A percentile compares a stretch with the other conserved stretches of the same genome.
phyloP scores from a whole-genome alignment of 2,113 vertebrate genomes.

The Lycaon pictus region DNA sequence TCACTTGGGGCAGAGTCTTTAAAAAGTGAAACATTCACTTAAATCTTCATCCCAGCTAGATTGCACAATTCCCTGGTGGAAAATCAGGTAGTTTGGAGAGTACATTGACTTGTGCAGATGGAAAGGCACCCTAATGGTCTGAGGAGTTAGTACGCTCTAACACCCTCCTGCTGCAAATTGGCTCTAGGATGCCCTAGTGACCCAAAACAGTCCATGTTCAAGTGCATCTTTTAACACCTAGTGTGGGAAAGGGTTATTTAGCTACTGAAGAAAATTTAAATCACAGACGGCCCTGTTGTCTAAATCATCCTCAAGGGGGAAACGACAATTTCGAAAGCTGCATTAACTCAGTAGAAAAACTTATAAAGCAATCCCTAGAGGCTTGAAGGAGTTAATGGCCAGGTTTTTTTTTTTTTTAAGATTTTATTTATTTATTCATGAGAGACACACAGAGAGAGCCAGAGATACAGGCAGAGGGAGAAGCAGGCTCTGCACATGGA shows the following conservation, averaged over 20 bases:
- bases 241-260: conserved; percentile 28
- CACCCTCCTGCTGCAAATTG: neutral
- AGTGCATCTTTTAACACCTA: conserved; percentile 9
- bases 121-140: conserved; percentile 26
- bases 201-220: neutral
- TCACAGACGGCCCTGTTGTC: neutral
- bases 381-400: neutral
- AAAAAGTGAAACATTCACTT: conserved; percentile 60
- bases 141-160: conserved; percentile 49
- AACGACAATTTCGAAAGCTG: neutral
- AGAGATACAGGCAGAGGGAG: no score
- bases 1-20: conserved; percentile 43
- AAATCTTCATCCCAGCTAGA: conserved; percentile 55
- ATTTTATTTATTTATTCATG: no score
- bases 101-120: conserved; percentile 29
- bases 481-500: no score
- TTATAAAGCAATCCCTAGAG: neutral
- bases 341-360: neutral
- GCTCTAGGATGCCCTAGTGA: conserved; percentile 14
- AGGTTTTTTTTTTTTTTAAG: neutral
- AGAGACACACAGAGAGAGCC: no score
- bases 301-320: neutral
- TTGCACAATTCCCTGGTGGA: conserved; percentile 63
- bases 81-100: conserved; percentile 58
- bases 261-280: conserved; percentile 53